phyloP scores from a whole-genome alignment of 1,140 invertebrate genomes.

The Caerostris darwini region DNA sequence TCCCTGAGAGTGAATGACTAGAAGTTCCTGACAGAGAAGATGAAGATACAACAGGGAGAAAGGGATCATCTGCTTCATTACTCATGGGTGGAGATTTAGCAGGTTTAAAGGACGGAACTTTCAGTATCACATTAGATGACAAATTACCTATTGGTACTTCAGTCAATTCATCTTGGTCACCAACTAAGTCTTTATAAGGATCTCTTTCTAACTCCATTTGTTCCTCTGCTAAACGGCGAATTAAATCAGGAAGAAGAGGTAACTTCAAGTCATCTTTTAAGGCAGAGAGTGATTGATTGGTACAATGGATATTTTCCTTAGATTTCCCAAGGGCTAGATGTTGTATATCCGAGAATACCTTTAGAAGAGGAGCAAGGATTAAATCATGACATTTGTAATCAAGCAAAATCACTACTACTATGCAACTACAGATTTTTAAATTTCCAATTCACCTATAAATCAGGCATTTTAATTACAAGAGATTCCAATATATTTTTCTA shows the following conservation, averaged over 20 bases:
- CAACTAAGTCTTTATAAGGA: constrained; percentile 43
- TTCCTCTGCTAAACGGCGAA: constrained; percentile 82
- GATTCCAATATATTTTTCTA: too few relatives aligned
- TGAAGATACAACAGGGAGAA: constrained; percentile 70
- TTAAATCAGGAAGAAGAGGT: constrained; percentile 82
- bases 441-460: too few relatives aligned
- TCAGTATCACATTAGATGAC: constrained; percentile 88
- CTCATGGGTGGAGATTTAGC: constrained; percentile 63
- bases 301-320: constrained; percentile 53
- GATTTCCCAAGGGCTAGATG: constrained; percentile 77
- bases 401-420: too few relatives aligned
- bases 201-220: constrained; percentile 81
- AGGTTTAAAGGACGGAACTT: constrained; percentile 95
- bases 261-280: constrained; percentile 79
- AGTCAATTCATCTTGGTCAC: constrained; percentile 59
- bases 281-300: constrained; percentile 61
- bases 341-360: constrained; percentile 79
- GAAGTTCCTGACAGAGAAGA: constrained; percentile 51
- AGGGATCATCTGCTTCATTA: constrained; percentile 54
- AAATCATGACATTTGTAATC: too few relatives aligned
- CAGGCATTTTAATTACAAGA: too few relatives aligned
- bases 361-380: neutral
- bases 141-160: constrained; percentile 23
- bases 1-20: constrained; percentile 77
- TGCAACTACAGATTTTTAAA: too few relatives aligned